Percentiles rank a stretch among this genome's conserved stretches.
phyloP scores from a whole-genome alignment of 1,140 invertebrate genomes.

The Sycobia sp. region DNA sequence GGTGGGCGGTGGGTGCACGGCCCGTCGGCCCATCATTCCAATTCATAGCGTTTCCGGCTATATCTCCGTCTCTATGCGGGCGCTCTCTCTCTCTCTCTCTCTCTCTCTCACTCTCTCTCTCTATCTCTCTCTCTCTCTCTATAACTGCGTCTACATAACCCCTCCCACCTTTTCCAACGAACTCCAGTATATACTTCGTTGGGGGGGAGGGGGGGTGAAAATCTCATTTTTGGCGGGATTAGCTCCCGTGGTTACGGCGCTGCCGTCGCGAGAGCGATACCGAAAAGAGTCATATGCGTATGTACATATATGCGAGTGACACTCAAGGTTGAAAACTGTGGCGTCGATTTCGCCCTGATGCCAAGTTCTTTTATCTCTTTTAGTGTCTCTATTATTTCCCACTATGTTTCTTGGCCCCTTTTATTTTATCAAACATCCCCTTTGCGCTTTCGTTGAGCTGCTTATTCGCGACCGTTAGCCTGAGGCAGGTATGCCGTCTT shows the following conservation, averaged over 20 bases:
- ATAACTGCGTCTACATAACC: neutral
- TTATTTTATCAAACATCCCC: too few species aligned
- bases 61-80: too few species aligned
- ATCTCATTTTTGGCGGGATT: slow-evolving; percentile 55
- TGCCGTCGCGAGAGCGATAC: slow-evolving; percentile 42
- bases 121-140: slow-evolving; percentile 1
- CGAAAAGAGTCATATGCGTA: neutral
- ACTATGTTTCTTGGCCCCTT: too few species aligned
- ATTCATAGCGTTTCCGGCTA: too few species aligned
- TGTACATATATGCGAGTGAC: too few species aligned
- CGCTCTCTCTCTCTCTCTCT: slow-evolving; percentile 27
- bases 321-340: neutral
- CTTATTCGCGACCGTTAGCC: too few species aligned
- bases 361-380: too few species aligned
- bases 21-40: slow-evolving; percentile 53
- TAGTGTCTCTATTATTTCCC: too few species aligned
- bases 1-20: slow-evolving; percentile 40
- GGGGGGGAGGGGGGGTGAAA: slow-evolving; percentile 44
- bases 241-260: slow-evolving; percentile 45
- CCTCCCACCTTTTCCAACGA: slow-evolving; percentile 38
- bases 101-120: too few species aligned
- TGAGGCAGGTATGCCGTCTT: too few species aligned
- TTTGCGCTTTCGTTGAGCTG: too few species aligned
- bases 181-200: slow-evolving; percentile 49
- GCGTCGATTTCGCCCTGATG: too few species aligned